Evolutionary conservation across 2,113 vertebrate species (phyloP).

Genomic region (Oryzias celebensis): DNA sequence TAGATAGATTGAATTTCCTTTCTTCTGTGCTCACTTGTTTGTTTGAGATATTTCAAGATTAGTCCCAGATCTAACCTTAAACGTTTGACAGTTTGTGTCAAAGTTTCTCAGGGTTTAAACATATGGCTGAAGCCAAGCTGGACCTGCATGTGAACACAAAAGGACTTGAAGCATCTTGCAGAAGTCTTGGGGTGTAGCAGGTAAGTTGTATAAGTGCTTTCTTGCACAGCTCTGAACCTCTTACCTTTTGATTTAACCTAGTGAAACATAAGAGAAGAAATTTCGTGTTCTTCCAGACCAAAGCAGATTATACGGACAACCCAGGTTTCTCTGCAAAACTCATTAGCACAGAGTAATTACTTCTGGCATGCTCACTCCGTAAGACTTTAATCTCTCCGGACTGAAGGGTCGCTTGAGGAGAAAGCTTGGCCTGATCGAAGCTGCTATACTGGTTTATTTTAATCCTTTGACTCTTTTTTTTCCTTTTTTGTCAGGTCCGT

Average conservation of each 20-base stretch:
- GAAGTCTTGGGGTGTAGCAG: not conserved
- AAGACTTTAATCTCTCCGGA: slow-evolving; percentile 73
- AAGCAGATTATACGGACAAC: slow-evolving; percentile 73
- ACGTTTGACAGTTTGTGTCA: too few species aligned
- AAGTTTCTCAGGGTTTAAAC: too few species aligned
- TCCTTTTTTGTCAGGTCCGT: slow-evolving; percentile 19
- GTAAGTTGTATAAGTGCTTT: not conserved
- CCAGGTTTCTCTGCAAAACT: slow-evolving; percentile 53
- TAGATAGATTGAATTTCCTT: too few species aligned
- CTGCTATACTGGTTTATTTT: slow-evolving; percentile 46
- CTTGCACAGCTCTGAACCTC: not conserved
- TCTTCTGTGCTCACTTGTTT: too few species aligned
- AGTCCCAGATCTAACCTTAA: too few species aligned
- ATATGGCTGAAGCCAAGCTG: too few species aligned
- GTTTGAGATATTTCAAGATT: too few species aligned
- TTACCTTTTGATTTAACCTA: not conserved
- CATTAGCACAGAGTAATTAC: slow-evolving; percentile 65
- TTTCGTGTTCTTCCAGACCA: slow-evolving; percentile 32
- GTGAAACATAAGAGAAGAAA: slow-evolving; percentile 24
- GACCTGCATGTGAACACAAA: too few species aligned
- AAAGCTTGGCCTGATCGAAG: slow-evolving; percentile 60
- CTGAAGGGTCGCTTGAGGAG: slow-evolving; percentile 64
- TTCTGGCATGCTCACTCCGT: slow-evolving; percentile 56
- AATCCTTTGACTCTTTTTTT: slow-evolving; percentile 51
- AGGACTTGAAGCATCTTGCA: not conserved